Conservation (phyloP, 2,888 invertebrate genomes). For the Drosophila phalerata region DNA sequence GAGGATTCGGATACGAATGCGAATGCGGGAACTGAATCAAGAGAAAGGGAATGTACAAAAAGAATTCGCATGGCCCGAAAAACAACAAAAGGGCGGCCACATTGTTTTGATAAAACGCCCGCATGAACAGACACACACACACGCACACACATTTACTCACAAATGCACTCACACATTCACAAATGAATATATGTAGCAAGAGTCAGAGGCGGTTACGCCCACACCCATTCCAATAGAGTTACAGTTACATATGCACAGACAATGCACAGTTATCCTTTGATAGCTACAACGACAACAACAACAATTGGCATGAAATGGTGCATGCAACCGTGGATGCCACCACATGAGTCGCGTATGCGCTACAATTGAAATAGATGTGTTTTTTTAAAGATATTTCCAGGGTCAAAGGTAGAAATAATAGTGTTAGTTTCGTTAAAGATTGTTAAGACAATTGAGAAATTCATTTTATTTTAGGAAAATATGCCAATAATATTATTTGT, state of each 20-base stretch:
- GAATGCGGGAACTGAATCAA: slow-evolving; percentile 1
- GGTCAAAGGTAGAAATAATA: too few species aligned
- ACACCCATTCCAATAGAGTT: slow-evolving; percentile 16
- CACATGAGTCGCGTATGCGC: slow-evolving; percentile 39
- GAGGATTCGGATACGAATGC: slow-evolving; percentile 12
- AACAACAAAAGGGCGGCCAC: slow-evolving; percentile 79
- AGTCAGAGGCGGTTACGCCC: slow-evolving; percentile 46
- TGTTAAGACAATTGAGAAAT: not conserved
- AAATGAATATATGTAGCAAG: slow-evolving; percentile 15
- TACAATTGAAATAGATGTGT: slow-evolving; percentile 31
- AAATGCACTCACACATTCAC: slow-evolving; percentile 25
- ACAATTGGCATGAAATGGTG: slow-evolving; percentile 72
- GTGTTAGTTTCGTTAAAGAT: not conserved
- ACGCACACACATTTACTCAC: slow-evolving; percentile 8
- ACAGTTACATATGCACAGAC: slow-evolving; percentile 66
- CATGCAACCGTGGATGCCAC: slow-evolving; percentile 54
- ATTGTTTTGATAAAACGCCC: slow-evolving; percentile 81
- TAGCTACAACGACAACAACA: slow-evolving; percentile 45
- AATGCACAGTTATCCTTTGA: slow-evolving; percentile 76
- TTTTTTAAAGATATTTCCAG: not conserved
- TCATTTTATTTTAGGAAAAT: too few species aligned
- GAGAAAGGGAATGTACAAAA: slow-evolving; percentile 39
- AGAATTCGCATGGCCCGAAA: slow-evolving; percentile 64
- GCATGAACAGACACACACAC: slow-evolving; percentile 57
- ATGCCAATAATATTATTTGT: too few species aligned